Evolutionary conservation across 2,113 vertebrate genomes (phyloP), one percentile per base, ranked within the genome.

Genomic region (Istiophorus platypterus): DNA sequence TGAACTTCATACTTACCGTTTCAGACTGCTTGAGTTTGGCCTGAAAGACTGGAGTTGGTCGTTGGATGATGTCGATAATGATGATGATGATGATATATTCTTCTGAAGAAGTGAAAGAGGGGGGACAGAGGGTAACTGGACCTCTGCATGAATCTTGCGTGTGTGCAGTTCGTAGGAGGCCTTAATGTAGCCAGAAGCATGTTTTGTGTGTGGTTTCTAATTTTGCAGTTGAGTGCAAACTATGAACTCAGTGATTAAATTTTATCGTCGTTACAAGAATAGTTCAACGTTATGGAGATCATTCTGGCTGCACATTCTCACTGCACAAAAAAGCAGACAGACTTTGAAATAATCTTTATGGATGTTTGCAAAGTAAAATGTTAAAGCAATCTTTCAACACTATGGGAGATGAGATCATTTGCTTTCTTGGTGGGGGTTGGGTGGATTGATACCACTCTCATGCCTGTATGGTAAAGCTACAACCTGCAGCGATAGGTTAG

Each of bases 41-140:
- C 97, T 98, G 95, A 98, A 96, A 94, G 97, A 97, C 96, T 99
- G 97, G 98, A 97, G 95, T 95, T 99, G 97, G 98, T 96, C 97
- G 80, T 95, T 99, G 87, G 93, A 93, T 90, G 92, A 92, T 88
- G 86, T 75, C 95, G 97, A 97, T 95, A 95, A 97, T 96, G 94
- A 95, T 82, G 94, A 95, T 96, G 97, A 97, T 98, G 94, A 95
- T 96, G 97, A 97, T 98, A 93, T 97, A 86, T 98, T 99, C 97
- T 97, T 98, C 97, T 99, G 96, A 99, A 80, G 96, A 96, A 95
- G 86, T 80, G 49, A 85, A 68, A 73, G 58, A 57, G 61, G 66
- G 86, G 77, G 82, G 57, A 65, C 54, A 31, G 79, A 91, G 89
- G 96, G 96, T 97, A 92, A 94, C 78, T 85, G 68, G 59, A 82